Evolutionary conservation across 2,113 vertebrate genomes (phyloP), one percentile per base, ranked within the genome.

Genomic region (Tyrannus savana): DNA sequence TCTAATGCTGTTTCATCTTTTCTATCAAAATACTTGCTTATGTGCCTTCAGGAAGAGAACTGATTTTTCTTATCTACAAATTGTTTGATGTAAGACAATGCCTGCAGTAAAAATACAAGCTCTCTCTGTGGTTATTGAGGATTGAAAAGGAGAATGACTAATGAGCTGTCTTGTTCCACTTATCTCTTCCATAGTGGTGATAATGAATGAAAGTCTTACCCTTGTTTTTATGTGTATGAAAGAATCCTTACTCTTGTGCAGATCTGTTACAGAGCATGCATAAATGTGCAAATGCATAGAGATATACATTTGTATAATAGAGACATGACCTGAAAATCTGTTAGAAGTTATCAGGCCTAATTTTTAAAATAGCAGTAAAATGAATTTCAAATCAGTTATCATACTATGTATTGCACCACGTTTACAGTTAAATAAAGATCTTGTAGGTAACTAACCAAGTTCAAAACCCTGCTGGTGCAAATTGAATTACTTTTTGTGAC

Each of bases 1-100:
- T 90, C 93, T 71, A 50, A 96, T 93, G 87, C 95, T 76, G 66
- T 96, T 97, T 96, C 72, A 95, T 97, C 78, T 94, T 69, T 87
- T 90, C 22, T 63, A 77, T 96, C 84, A 80, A 88, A 94, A 96
- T 77, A 88, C 71, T 89, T 77, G 67, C 30, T 46, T 85, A 4
- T 52, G 21, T 73, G 87, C 89, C 93, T 95, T 88, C 67, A 81
- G 93, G 87, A 96, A 90, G 64, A 93, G 33, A 96, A 63, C 85
- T 88, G 77, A 9, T 69, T 90, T 94, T 92, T 86, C 90, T 89
- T 93, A 89, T 93, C 93, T 95, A 47, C 88, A 90, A 44, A 90
- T 89, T 94, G 82, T 86, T 95, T 96, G 91, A 93, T 93, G 74
- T 85, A 47, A 91, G 87, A 96, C 87, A 93, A 93, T 84, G 89